Evolutionary conservation across 2,888 invertebrate genomes (phyloP), one percentile per base, ranked within the genome.

Genomic region (Mechanitis mazaeus): DNA sequence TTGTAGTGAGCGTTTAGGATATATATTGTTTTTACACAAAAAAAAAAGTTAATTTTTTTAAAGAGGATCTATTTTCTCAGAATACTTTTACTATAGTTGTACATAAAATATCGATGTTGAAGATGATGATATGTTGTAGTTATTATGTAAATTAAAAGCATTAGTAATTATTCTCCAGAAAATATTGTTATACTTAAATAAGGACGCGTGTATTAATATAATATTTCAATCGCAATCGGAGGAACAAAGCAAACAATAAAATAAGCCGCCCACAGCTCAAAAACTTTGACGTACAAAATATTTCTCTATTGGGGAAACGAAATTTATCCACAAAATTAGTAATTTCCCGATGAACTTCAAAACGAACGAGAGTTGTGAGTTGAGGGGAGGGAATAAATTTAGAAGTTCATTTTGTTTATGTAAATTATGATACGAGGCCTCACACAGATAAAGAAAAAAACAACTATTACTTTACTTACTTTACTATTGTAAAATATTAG

Each of bases 331-430:
- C 69, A 61, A 69, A 69, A 68, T 71, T 71, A 68, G 67, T 68
- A 64, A 66, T 75, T 75, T 72, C 66, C 66, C 68, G 74, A 77
- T 75, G 71, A 83, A 83, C 76, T 79, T 80, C 67, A 70, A 80
- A 79, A 83, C 79, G 78, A 84, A 84, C 71, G 81, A 76, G 74
- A 76, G 74, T 79, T 80, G 67, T 61, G 68, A 79, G 78, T 72
- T 79, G 62, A 65, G 61, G 62, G 73, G 73, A 69, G 64, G 64
- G 58, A 69, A 70, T 70, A 72, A 70, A 69, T 64, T 69, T 69
- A 61, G 47, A 60, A 60, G 28, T 66, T 62, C 60, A 54, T 59
- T 60, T 64, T 55, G 56, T 62, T 64, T 62, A 64, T 60, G 60
- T 47, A 62, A 64, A 66, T 61, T 45, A 58, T 56, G 58, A 55